A percentile compares a stretch with the other conserved stretches of the same genome.
phyloP scores from a whole-genome alignment of 2,888 invertebrate genomes.

The Melanargia galathea region DNA sequence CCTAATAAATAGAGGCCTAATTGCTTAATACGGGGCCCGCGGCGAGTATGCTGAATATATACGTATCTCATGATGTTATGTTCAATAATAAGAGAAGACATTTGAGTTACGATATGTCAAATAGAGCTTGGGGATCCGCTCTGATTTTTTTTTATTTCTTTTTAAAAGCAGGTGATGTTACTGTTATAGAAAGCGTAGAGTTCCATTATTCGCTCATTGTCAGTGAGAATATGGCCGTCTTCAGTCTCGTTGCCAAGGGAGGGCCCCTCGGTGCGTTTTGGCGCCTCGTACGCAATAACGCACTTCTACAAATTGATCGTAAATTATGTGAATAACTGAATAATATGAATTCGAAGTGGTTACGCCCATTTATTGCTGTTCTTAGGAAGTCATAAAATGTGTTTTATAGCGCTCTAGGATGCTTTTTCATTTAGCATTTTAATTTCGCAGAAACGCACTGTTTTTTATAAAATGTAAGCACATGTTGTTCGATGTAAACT shows the following conservation, averaged over 20 bases:
- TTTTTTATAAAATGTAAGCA: not conserved
- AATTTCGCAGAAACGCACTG: not conserved
- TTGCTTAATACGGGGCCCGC: slow-evolving; percentile 60
- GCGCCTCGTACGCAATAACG: slow-evolving; percentile 40
- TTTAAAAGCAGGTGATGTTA: slow-evolving; percentile 69
- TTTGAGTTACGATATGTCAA: slow-evolving; percentile 75
- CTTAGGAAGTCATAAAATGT: slow-evolving; percentile 50
- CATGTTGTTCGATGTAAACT: no score
- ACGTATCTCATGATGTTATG: slow-evolving; percentile 49
- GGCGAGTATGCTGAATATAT: slow-evolving; percentile 52
- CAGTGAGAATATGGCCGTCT: slow-evolving; percentile 62
- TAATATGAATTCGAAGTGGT: slow-evolving; percentile 50
- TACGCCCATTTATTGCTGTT: slow-evolving; percentile 51
- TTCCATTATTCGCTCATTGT: slow-evolving; percentile 77
- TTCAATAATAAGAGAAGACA: slow-evolving; percentile 64
- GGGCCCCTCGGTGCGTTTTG: slow-evolving; percentile 48
- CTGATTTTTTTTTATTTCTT: slow-evolving; percentile 50
- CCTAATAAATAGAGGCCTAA: slow-evolving; percentile 70
- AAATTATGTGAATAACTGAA: slow-evolving; percentile 62
- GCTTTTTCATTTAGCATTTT: slow-evolving; percentile 7
- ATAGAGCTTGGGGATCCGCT: slow-evolving; percentile 47
- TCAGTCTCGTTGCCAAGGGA: slow-evolving; percentile 58
- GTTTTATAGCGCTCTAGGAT: slow-evolving; percentile 15
- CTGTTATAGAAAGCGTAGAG: slow-evolving; percentile 68
- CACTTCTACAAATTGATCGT: slow-evolving; percentile 75